Base-by-base conservation (phyloP, 1,140 invertebrate genomes). In the Aphelenchoides avenae region DNA sequence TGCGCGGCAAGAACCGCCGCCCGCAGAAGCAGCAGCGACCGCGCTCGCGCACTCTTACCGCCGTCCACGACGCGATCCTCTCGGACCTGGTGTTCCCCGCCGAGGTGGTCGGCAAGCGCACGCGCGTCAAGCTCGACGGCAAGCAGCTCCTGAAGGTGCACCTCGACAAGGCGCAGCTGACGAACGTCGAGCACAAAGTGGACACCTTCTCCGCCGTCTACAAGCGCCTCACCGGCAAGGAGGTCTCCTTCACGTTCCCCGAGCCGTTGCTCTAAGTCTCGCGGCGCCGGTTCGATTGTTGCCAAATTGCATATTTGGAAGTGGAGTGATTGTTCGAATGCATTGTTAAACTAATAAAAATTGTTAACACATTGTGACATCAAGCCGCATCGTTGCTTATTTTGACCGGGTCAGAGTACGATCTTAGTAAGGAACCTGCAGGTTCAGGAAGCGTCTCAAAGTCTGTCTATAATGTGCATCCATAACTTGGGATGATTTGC, bases 161-260 rank as follows among this genome's bases (percentile, higher is more conserved):
- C 81, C 82, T 99, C 61, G 95, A 99, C 79, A 97, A 95, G 80
- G 89, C 86, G 78, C 91, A 97, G 78, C 91, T 95, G 80, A 97
- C 92, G 50, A 96, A 91, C 71, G 93, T 98, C 81, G 94, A 98
- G 83, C 93, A 98, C 79, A 98, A 98, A 85, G 86, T 94, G 69
- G 93, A 97, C 71, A 96, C 93, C 42, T 97, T 98, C 83, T 86
- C 89, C 67, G 87, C 89, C 60, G 90, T 98, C 54, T 99, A 99
- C 84, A 97, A 97, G 83, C 94, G 94, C 80, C 81, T 99, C 61
- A 98, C 94, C 64, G 93, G 93, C 66, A 90, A 95, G 75, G 91
- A 97, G 83, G 94, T 98, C 46, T 89, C 86, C 57, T 98, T 98
- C 79, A 92, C 98, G 84, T 99, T 99, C 82, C 92, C 91, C 57